A percentile compares a stretch with the other conserved stretches of the same genome.
Conservation (phyloP, 2,113 vertebrate species). For the Leptodactylus fuscus region DNA sequence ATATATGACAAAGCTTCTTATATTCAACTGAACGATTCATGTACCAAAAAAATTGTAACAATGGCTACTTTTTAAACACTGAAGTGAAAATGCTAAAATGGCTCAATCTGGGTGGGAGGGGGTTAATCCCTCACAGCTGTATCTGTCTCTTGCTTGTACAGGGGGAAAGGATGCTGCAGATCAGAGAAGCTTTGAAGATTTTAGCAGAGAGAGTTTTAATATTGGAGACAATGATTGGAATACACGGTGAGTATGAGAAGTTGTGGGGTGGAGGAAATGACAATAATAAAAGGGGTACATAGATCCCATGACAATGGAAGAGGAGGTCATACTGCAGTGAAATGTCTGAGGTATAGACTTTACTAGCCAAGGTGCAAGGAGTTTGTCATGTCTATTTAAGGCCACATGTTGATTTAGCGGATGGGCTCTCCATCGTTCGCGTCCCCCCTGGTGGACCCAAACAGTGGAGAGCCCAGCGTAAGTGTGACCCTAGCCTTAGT, state of each 20-base stretch:
- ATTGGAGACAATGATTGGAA: conserved; percentile 99
- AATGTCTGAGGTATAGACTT: not conserved
- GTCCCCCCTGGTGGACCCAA: too few relatives aligned
- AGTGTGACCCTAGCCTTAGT: too few relatives aligned
- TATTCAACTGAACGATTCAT: too few relatives aligned
- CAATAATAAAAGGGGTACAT: not conserved
- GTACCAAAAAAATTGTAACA: too few relatives aligned
- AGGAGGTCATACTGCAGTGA: not conserved
- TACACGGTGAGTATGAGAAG: conserved; percentile 91
- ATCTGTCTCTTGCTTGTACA: conserved; percentile 96
- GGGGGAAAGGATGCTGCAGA: conserved; percentile 99
- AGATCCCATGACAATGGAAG: not conserved
- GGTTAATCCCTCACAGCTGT: conserved; percentile 87
- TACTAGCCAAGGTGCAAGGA: not conserved
- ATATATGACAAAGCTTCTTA: too few relatives aligned
- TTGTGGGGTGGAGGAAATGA: not conserved
- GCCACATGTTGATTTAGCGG: too few relatives aligned
- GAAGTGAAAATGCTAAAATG: not conserved
- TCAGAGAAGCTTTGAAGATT: conserved; percentile 99
- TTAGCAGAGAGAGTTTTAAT: conserved; percentile 99
- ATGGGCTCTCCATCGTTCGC: too few relatives aligned
- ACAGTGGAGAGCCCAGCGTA: too few relatives aligned
- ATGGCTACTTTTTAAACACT: too few relatives aligned
- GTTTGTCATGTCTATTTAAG: too few relatives aligned
- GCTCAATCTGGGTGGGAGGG: conserved; percentile 52